Evolutionary conservation across 2,888 invertebrate genomes (phyloP).

Genomic region (Amblyjoppa proteus): DNA sequence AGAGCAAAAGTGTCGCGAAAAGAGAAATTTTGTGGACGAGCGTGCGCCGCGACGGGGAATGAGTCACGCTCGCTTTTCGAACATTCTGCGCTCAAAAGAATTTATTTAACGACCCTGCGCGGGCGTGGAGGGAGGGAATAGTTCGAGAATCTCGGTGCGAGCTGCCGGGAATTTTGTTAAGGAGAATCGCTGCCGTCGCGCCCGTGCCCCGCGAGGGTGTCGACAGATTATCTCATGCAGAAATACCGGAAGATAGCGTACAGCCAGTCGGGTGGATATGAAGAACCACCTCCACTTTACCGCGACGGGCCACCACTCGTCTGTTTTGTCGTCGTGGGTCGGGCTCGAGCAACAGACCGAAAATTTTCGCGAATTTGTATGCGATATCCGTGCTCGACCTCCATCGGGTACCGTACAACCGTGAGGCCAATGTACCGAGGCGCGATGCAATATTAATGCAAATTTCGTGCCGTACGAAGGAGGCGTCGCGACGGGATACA

Average conservation of each 20-base stretch:
- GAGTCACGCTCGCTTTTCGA: slow-evolving; percentile 34
- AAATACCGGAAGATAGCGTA: slow-evolving; percentile 19
- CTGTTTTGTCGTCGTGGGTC: not conserved
- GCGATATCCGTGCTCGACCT: slow-evolving; percentile 50
- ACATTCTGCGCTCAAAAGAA: slow-evolving; percentile 42
- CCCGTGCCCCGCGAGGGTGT: slow-evolving; percentile 13
- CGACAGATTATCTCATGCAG: slow-evolving; percentile 53
- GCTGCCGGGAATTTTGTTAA: slow-evolving; percentile 34
- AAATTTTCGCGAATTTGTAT: slow-evolving; percentile 68
- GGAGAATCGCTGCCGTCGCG: slow-evolving; percentile 1
- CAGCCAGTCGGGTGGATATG: not conserved
- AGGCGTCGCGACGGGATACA: slow-evolving; percentile 15
- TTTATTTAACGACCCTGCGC: slow-evolving; percentile 56
- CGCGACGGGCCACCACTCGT: not conserved
- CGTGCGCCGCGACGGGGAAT: slow-evolving; percentile 17
- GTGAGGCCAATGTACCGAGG: slow-evolving; percentile 24
- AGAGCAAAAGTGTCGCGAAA: slow-evolving; percentile 47
- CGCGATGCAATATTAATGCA: slow-evolving; percentile 69
- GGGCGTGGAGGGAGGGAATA: not conserved
- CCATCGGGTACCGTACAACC: slow-evolving; percentile 27
- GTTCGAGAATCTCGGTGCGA: slow-evolving; percentile 32
- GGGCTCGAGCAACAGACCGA: slow-evolving; percentile 25
- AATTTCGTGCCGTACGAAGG: slow-evolving; percentile 55
- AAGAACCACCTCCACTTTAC: not conserved
- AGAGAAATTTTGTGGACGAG: slow-evolving; percentile 37